These are phyloP conservation scores for Macrotus californicus DNA, from an alignment of 2,113 vertebrate genomes.

Conservation along the genomic window DNA sequence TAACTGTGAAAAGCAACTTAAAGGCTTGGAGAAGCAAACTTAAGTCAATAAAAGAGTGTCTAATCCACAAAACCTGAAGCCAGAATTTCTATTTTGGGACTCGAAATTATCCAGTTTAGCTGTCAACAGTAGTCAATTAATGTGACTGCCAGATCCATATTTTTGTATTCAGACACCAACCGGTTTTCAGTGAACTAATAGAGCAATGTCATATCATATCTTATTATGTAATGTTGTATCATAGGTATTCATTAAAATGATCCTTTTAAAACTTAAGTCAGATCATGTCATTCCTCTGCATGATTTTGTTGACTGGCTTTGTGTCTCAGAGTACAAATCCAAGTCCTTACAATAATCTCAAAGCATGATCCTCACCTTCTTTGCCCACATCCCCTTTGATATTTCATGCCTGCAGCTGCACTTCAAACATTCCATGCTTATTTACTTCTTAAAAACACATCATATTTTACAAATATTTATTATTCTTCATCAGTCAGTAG, in stretches of 20 bases:
- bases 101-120: constrained; percentile 29
- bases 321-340: not conserved
- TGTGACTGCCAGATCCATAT: not conserved
- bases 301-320: not conserved
- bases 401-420: not conserved
- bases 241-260: not conserved
- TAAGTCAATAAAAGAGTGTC: not conserved
- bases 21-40: not conserved
- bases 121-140: constrained; percentile 21
- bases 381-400: not conserved
- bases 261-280: not conserved
- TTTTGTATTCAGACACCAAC: not conserved
- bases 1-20: not conserved
- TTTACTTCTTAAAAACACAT: not conserved
- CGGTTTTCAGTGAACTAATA: not conserved
- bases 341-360: not conserved
- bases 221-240: not conserved
- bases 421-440: not conserved
- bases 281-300: not conserved
- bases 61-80: not conserved
- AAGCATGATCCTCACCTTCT: not conserved
- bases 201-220: not conserved
- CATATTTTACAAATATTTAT: not conserved
- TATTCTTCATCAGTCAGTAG: not conserved
- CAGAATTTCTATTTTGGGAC: not conserved